Evolutionary conservation across 2,888 invertebrate genomes (phyloP).

Genomic region (Vanessa cardui): DNA sequence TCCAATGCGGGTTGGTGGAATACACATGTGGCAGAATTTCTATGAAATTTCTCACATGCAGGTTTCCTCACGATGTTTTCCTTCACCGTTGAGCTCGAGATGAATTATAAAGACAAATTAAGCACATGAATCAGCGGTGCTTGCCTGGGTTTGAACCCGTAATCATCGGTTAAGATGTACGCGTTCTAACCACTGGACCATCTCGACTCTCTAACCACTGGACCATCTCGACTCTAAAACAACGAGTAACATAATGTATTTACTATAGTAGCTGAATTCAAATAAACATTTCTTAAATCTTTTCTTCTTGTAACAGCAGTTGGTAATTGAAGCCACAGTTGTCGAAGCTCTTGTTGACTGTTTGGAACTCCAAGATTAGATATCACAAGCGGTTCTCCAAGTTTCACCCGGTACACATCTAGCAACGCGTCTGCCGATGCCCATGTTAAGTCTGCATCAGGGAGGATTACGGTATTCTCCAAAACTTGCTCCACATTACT

Average conservation of each 20-base stretch:
- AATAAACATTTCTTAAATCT: conserved; percentile 54
- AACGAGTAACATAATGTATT: conserved; percentile 39
- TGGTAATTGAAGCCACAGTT: conserved; percentile 52
- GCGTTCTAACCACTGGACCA: too few species aligned
- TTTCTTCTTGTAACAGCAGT: conserved; percentile 57
- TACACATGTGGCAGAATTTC: too few species aligned
- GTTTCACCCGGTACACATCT: conserved; percentile 61
- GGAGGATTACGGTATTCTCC: conserved; percentile 51
- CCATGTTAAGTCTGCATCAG: conserved; percentile 67
- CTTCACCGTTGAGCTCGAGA: too few species aligned
- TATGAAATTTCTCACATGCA: too few species aligned
- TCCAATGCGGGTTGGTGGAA: too few species aligned
- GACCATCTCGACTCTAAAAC: too few species aligned
- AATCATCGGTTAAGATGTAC: too few species aligned
- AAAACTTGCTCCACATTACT: conserved; percentile 46
- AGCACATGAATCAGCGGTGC: too few species aligned
- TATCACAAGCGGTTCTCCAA: conserved; percentile 42
- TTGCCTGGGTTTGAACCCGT: too few species aligned
- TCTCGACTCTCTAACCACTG: too few species aligned
- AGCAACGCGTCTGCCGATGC: conserved; percentile 49
- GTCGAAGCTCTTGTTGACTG: conserved; percentile 41
- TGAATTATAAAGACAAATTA: too few species aligned
- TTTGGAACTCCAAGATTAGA: conserved; percentile 43
- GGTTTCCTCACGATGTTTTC: too few species aligned
- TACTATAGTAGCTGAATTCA: conserved; percentile 60